Percentiles rank a stretch among this genome's conserved stretches.
phyloP scores from a whole-genome alignment of 1,140 invertebrate species.

The Lamellibrachia luymesi region DNA sequence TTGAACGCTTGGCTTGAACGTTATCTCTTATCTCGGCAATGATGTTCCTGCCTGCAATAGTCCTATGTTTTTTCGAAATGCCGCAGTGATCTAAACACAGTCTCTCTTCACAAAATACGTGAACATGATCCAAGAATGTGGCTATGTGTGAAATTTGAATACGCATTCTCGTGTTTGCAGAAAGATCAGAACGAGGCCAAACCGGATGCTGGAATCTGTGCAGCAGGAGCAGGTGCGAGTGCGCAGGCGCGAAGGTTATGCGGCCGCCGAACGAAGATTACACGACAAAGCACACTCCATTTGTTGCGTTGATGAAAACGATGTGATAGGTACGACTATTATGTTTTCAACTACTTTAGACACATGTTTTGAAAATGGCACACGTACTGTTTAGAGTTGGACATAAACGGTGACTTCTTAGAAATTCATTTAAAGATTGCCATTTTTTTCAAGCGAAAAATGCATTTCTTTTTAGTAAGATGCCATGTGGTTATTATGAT shows the following conservation, averaged over 20 bases:
- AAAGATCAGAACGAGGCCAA: not conserved
- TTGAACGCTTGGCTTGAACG: not conserved
- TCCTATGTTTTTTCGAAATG: not conserved
- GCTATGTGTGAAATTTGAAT: not conserved
- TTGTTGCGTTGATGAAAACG: slow-evolving; percentile 40
- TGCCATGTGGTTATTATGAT: not conserved
- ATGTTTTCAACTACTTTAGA: not conserved
- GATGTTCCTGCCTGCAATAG: not conserved
- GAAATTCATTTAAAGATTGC: not conserved
- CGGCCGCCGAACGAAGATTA: slow-evolving; percentile 43
- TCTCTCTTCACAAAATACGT: not conserved
- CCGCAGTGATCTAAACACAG: not conserved
- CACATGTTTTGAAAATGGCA: not conserved
- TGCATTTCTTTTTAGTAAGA: not conserved
- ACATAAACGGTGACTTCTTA: not conserved
- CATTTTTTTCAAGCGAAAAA: not conserved
- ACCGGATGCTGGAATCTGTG: not conserved
- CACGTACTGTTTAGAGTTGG: not conserved
- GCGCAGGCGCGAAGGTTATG: slow-evolving; percentile 46
- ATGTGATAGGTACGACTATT: slow-evolving; percentile 39
- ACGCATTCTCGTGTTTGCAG: not conserved
- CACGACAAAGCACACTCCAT: slow-evolving; percentile 39
- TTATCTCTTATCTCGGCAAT: not conserved
- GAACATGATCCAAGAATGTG: not conserved
- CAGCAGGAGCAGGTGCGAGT: slow-evolving; percentile 42